Evolutionary conservation across 2,113 vertebrate species (phyloP), one percentile per base, ranked within the genome.

Genomic region (Gobiocypris rarus): DNA sequence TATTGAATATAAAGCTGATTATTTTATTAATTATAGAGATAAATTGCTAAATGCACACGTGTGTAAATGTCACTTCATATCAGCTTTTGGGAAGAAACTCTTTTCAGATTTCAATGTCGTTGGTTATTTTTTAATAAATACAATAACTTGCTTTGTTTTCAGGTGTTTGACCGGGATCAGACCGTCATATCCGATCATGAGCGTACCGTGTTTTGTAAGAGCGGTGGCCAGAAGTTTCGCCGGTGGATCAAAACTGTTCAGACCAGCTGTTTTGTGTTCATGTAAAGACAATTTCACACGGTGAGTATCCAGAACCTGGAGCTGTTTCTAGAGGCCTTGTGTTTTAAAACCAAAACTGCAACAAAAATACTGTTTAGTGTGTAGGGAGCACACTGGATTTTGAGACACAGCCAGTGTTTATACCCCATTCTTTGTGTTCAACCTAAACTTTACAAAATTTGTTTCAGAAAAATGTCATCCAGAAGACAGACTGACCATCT

Each of bases 401-500:
- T 43, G 67, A 41, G 67, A 74, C 22, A 54, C 10, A 75, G 10
- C n/a, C 6, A 11, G 56, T n/a, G 19, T 67, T 82, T 15, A 50
- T 13, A 14, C 45, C 17, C 5, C 19, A 54, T 54, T 17, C 52
- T 19, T 22, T 13, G 22, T 86, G 77, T 43, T n/a, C 56, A 34
- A 5, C 19, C 34, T 78, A 38, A 34, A 59, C 19, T n/a, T 43
- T 11, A 11, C 31, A 2, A 17, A 19, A 26, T 54, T 78, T 28
- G 63, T 59, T 79, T 89, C 5, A 96, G 96, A 87, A 93, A 90
- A 81, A 95, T 97, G 95, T 96, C 96, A 77, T 89, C 91, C 90
- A 52, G 45, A 48, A 94, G 93, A 89, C 93, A 95, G 89, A 93
- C 93, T 58, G 96, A 97, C 91, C 97, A 99, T 91, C 90, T 98